Evolutionary conservation across 1,140 invertebrate genomes (phyloP), one percentile per base, ranked within the genome.

Genomic region (Drosophila sproati): DNA sequence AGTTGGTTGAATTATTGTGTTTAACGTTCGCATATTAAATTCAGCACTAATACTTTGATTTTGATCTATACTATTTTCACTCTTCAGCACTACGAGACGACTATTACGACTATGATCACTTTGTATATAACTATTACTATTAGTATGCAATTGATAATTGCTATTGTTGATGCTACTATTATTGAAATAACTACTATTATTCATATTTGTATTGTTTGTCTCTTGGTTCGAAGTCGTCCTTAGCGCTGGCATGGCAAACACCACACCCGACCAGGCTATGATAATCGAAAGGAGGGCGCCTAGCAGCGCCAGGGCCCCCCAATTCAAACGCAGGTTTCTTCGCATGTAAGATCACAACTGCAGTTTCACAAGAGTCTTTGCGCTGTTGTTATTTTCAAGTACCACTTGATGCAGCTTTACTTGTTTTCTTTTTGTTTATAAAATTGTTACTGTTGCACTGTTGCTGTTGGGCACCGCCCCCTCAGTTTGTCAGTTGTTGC

Each of bases 281-380:
- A 92, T 74, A 68, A 86, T 73, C 76, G 85, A 80, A 50, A 92
- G 91, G 92, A 92, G 92, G 92, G 91, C 92, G 81, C 92, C 92
- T 82, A 92, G 92, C 92, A 91, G 78, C 57, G 91, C 92, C 83
- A 92, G 92, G 92, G 92, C 92, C 92, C 92, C 92, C 92, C 92
- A 92, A 74, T 91, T 77, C 75, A 91, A 76, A 68, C 91, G 90
- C 82, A 83, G 83, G 80, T 91, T 91, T 87, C 80, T 92, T 90
- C 91, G 91, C 91, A 92, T 92, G 76, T 86, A 92, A 91, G 79
- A 91, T 80, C 82, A 89, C 85, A 87, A 80, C 69, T 74, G 59
- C 54, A 80, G 54, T 73, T 82, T 63, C 67, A 73, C 66, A 74
- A 73, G 73, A 77, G 59, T 71, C 39, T 66, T 66, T 31, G 31